Conservation (phyloP, 2,113 vertebrate species). For the Cyanoderma ruficeps region DNA sequence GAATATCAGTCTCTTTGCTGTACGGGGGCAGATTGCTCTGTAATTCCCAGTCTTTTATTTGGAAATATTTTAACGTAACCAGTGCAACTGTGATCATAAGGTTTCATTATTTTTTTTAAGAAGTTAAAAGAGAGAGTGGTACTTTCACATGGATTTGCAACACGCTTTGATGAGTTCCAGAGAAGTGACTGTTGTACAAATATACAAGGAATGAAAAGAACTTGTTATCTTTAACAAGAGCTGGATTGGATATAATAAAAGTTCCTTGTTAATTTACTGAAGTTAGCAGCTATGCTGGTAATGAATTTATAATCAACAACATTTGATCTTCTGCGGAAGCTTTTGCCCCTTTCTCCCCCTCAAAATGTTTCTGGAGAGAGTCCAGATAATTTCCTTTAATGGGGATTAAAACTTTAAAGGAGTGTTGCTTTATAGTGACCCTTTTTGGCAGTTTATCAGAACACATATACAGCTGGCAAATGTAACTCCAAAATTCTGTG, state of each 20-base stretch:
- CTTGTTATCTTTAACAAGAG: constrained; percentile 69
- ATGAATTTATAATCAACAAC: constrained; percentile 67
- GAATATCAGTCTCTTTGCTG: neutral
- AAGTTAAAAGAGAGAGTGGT: constrained; percentile 47
- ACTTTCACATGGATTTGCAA: constrained; percentile 11
- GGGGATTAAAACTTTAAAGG: constrained; percentile 62
- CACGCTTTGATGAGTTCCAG: constrained; percentile 57
- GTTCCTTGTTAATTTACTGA: constrained; percentile 65
- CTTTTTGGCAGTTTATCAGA: constrained; percentile 54
- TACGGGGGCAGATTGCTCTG: neutral
- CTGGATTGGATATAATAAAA: constrained; percentile 60
- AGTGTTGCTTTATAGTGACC: constrained; percentile 46
- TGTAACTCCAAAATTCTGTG: constrained; percentile 34
- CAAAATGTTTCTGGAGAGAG: constrained; percentile 47
- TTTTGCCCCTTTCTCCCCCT: constrained; percentile 32
- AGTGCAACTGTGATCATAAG: neutral
- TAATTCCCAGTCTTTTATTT: neutral
- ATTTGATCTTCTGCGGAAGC: constrained; percentile 63
- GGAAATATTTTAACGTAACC: constrained; percentile 1
- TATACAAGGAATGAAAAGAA: constrained; percentile 50
- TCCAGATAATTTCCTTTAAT: constrained; percentile 66
- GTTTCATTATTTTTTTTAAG: constrained; percentile 37
- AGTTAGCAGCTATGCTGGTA: constrained; percentile 56
- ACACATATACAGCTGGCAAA: constrained; percentile 46
- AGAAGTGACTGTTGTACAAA: constrained; percentile 51